Evolutionary conservation across 2,888 invertebrate genomes (phyloP), one percentile per base, ranked within the genome.

Genomic region (Apodemia duryi): DNA sequence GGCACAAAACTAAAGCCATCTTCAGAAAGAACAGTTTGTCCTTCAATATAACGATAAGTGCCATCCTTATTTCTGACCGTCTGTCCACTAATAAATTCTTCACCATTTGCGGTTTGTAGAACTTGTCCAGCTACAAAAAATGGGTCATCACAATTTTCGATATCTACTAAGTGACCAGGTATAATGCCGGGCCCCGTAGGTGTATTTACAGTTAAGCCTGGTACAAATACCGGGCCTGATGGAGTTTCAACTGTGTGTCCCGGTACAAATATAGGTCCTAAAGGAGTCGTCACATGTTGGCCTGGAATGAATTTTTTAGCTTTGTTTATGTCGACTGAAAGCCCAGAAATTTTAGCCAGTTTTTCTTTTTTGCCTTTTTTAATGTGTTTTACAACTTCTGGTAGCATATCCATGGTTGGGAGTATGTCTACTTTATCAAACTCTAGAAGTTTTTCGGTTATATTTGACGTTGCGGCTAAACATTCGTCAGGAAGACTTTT

Each of bases 201-300:
- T 2, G 95, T 94, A 73, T 93, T 93, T 13, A 96, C 93, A 57
- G 94, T 95, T 68, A 96, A 92, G 1, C 96, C 96, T 29, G 96
- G 95, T 51, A 95, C 94, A 81, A 96, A 96, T 63, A 93, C 86
- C 11, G 93, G 89, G 0, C 96, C 96, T 67, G 91, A 88, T 62
- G 95, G 94, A 3, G 95, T 95, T 72, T 94, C 92, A 7, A 96
- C 87, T 0, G 95, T 95, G 83, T 96, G 95, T 4, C 96, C 96
- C 0, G 96, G 95, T 13, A 96, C 94, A 77, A 96, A 96, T 61
- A 95, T 84, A 46, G 94, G 93, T 2, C 96, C 96, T 66, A 92
- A 93, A 62, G 95, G 94, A 0, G 95, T 95, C 69, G 94, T 93
- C 1, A 96, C 85, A 74, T 95, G 94, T 85, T 96, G 95, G 1